A percentile compares a stretch with the other conserved stretches of the same genome.
Conservation (phyloP, 2,888 invertebrate species). For the Oeneis ivallda region DNA sequence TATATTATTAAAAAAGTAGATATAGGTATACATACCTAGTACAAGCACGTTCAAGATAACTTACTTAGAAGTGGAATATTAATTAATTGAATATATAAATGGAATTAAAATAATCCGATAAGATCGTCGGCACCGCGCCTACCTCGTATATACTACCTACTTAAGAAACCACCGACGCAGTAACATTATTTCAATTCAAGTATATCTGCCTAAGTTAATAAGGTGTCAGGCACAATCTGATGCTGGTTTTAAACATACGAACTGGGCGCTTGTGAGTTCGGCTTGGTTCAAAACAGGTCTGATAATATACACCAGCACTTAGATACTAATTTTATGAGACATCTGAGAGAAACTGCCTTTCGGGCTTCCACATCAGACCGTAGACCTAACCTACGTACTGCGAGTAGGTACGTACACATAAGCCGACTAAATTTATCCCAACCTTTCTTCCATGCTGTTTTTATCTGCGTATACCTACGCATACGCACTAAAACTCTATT, state of each 20-base stretch:
- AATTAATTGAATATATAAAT: slow-evolving; percentile 25
- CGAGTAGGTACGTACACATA: slow-evolving; percentile 12
- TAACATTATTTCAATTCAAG: slow-evolving; percentile 46
- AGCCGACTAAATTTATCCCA: slow-evolving; percentile 50
- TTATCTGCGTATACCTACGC: slow-evolving; percentile 30
- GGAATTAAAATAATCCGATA: slow-evolving; percentile 42
- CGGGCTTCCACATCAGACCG: slow-evolving; percentile 51
- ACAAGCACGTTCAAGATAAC: slow-evolving; percentile 39
- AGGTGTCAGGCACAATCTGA: slow-evolving; percentile 66
- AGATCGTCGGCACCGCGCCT: slow-evolving; percentile 33
- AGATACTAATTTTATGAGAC: slow-evolving; percentile 77
- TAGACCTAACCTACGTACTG: slow-evolving; percentile 41
- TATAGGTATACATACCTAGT: slow-evolving; percentile 14
- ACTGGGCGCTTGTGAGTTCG: slow-evolving; percentile 61
- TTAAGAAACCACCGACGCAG: slow-evolving; percentile 28
- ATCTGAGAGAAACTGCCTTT: slow-evolving; percentile 63
- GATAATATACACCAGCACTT: slow-evolving; percentile 68
- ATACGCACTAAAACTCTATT: slow-evolving; percentile 23
- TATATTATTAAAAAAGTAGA: slow-evolving; percentile 6
- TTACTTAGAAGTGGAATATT: slow-evolving; percentile 42
- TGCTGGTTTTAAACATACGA: slow-evolving; percentile 58
- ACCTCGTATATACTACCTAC: slow-evolving; percentile 19
- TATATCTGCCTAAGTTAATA: slow-evolving; percentile 60
- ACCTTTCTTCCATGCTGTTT: slow-evolving; percentile 36
- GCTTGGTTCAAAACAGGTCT: slow-evolving; percentile 61